These are phyloP conservation scores for Gadopsis marmoratus DNA, from an alignment of 2,797 vertebrate species.

Conservation along the genomic window DNA sequence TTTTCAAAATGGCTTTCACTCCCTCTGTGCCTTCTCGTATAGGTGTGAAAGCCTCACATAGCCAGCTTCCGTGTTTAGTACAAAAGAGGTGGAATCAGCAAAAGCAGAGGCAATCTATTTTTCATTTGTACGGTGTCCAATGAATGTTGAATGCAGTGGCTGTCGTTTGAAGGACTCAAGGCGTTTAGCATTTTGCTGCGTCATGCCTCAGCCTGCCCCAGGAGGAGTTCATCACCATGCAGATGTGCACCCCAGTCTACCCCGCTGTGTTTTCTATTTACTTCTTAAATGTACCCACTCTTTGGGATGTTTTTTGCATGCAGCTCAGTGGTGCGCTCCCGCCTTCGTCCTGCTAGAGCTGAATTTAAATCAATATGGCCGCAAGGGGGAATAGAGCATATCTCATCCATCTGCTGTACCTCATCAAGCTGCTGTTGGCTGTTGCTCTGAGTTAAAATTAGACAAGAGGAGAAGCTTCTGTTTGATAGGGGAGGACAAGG, in stretches of 20 bases:
- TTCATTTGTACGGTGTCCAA: slow-evolving; percentile 51
- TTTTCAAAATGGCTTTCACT: slow-evolving; percentile 52
- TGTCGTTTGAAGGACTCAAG: slow-evolving; percentile 32
- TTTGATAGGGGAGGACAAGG: slow-evolving; percentile 40
- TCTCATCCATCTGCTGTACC: slow-evolving; percentile 75
- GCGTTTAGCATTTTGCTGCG: slow-evolving; percentile 67
- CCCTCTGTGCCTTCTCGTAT: slow-evolving; percentile 13
- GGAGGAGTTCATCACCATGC: slow-evolving; percentile 35
- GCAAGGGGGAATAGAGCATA: slow-evolving; percentile 61
- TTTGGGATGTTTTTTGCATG: slow-evolving; percentile 1
- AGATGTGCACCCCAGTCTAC: not conserved
- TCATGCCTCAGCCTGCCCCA: slow-evolving; percentile 37
- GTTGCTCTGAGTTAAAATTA: slow-evolving; percentile 74
- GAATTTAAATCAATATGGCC: slow-evolving; percentile 73
- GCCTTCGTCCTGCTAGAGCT: slow-evolving; percentile 46
- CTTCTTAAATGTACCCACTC: slow-evolving; percentile 25
- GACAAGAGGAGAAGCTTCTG: slow-evolving; percentile 46
- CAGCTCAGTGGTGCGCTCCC: slow-evolving; percentile 25
- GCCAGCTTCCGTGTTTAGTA: not conserved
- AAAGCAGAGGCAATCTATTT: slow-evolving; percentile 56
- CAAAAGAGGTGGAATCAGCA: slow-evolving; percentile 52
- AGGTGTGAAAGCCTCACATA: slow-evolving; percentile 39
- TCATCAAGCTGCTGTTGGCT: slow-evolving; percentile 69
- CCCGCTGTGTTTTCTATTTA: slow-evolving; percentile 33
- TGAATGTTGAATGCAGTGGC: slow-evolving; percentile 22